Conservation (phyloP, 2,797 vertebrate species). For the Gadopsis bispinosus region DNA sequence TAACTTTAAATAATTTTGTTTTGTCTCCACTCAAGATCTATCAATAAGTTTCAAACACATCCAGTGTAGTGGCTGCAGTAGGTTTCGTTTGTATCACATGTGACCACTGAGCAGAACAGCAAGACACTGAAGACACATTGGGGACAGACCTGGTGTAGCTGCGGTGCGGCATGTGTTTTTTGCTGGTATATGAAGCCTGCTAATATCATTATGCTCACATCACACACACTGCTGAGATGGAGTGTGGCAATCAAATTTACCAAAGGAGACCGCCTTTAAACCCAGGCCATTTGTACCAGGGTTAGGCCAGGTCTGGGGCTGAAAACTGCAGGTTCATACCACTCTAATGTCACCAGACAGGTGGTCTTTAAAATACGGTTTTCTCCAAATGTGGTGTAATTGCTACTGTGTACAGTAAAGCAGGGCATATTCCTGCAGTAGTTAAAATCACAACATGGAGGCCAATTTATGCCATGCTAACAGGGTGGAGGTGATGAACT, state of each 20-base stretch:
- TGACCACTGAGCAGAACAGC: background rate
- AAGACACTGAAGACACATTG: background rate
- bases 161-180: background rate
- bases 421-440: background rate
- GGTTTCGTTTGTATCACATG: background rate
- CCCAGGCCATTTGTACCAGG: background rate
- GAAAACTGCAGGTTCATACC: background rate
- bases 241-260: slow-evolving; percentile 1
- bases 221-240: slow-evolving; percentile 9
- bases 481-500: slow-evolving; percentile 45
- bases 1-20: background rate
- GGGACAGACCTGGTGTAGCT: background rate
- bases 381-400: slow-evolving; percentile 5
- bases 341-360: slow-evolving; percentile 6
- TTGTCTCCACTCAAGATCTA: background rate
- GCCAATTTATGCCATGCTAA: slow-evolving; percentile 30
- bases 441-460: slow-evolving; percentile 22
- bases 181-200: slow-evolving; percentile 10
- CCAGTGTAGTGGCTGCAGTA: background rate
- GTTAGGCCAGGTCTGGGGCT: background rate
- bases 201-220: slow-evolving; percentile 11
- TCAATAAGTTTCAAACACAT: background rate
- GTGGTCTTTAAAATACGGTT: background rate
- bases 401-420: slow-evolving; percentile 14
- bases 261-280: background rate